A percentile compares a stretch with the other conserved stretches of the same genome.
These are phyloP conservation scores for Plectropomus leopardus DNA, from an alignment of 2,113 vertebrate species.

Conservation along the genomic window DNA sequence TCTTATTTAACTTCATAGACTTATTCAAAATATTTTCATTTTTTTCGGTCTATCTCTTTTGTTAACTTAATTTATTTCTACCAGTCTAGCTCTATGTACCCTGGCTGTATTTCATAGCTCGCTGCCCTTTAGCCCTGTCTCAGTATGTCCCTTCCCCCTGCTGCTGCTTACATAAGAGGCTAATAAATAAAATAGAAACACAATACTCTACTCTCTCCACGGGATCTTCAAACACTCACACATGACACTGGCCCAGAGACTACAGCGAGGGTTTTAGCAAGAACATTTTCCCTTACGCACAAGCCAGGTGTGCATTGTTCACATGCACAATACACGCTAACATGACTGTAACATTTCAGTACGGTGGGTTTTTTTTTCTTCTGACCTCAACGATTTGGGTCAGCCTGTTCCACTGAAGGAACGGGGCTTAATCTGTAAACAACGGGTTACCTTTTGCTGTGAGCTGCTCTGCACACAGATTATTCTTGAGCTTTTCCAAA, in stretches of 20 bases:
- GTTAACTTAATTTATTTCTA: not conserved
- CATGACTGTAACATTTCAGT: constrained; percentile 30
- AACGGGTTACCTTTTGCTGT: constrained; percentile 70
- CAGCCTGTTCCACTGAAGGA: constrained; percentile 70
- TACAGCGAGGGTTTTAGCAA: constrained; percentile 45
- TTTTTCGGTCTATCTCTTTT: not conserved
- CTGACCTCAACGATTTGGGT: constrained; percentile 73
- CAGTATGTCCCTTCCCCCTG: constrained; percentile 62
- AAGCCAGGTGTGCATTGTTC: constrained; percentile 53
- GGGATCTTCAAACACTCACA: constrained; percentile 64
- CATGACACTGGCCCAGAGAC: constrained; percentile 55
- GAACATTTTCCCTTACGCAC: constrained; percentile 62
- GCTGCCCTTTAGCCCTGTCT: constrained; percentile 68
- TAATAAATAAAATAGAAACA: constrained; percentile 82
- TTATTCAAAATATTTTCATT: not conserved
- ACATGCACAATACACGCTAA: constrained; percentile 14
- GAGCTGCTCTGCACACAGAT: constrained; percentile 61
- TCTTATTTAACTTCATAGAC: not conserved
- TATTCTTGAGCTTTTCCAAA: constrained; percentile 52
- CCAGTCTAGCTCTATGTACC: constrained; percentile 14
- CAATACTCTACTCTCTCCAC: constrained; percentile 70
- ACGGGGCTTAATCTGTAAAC: constrained; percentile 72
- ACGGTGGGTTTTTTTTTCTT: constrained; percentile 34
- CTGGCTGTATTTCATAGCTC: constrained; percentile 56
- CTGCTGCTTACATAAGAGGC: constrained; percentile 79